Evolutionary conservation across 1,140 invertebrate genomes (phyloP).

Genomic region (Ostrea denselamellosa): DNA sequence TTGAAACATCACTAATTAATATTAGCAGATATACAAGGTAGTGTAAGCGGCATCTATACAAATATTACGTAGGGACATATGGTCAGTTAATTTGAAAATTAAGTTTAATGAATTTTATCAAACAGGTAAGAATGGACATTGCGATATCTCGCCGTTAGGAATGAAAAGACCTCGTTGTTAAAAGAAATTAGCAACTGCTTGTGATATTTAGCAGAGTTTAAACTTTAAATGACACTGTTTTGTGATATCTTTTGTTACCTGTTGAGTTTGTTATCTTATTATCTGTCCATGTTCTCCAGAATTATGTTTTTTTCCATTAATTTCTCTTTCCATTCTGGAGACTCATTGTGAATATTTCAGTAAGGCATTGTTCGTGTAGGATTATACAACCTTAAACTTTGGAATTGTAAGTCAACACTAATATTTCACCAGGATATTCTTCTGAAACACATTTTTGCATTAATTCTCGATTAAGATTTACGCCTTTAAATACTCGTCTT

Average conservation of each 20-base stretch:
- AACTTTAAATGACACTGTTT: background rate
- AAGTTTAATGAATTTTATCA: background rate
- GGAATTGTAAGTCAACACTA: constrained; percentile 28
- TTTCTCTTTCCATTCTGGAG: background rate
- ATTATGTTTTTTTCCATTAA: background rate
- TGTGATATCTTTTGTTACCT: constrained; percentile 9
- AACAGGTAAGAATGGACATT: background rate
- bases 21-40: background rate
- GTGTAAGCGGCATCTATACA: background rate
- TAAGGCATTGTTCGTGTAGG: background rate
- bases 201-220: constrained; percentile 25
- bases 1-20: constrained; percentile 3
- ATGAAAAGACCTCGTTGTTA: background rate
- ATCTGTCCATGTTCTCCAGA: background rate
- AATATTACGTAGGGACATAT: background rate
- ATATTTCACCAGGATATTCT: constrained; percentile 13
- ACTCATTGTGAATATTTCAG: background rate
- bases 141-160: background rate
- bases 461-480: constrained; percentile 37
- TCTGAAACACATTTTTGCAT: constrained; percentile 23
- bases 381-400: background rate
- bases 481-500: constrained; percentile 16
- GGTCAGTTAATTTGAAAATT: constrained; percentile 33
- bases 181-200: constrained; percentile 16
- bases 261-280: background rate